phyloP scores from a whole-genome alignment of 2,888 invertebrate genomes.

The Eristalinus sepulchralis region DNA sequence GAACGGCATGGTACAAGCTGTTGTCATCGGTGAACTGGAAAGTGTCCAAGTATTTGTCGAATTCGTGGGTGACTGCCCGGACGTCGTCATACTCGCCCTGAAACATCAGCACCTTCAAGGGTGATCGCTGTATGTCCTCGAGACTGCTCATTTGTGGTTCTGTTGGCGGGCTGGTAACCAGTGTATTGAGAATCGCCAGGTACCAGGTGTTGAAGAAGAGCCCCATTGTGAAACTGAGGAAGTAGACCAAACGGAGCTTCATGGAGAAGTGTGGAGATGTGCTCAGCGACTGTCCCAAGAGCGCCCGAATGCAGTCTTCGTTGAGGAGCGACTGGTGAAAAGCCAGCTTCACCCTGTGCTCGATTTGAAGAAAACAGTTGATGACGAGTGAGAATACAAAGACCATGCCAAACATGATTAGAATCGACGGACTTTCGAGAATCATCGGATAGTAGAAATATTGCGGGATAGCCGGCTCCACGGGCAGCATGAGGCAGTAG shows the following conservation, averaged over 20 bases:
- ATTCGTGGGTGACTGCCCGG: neutral
- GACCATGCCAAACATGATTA: neutral
- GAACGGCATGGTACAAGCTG: neutral
- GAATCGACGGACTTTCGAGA: neutral
- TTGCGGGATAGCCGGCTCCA: conserved; percentile 2
- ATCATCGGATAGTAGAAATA: conserved; percentile 14
- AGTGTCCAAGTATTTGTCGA: neutral
- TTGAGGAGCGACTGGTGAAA: neutral
- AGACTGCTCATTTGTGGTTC: neutral
- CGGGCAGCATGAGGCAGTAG: conserved; percentile 21
- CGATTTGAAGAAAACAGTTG: neutral
- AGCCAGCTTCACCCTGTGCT: neutral
- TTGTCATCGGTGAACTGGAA: neutral
- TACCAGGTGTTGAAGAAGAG: neutral
- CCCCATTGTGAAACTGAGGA: neutral
- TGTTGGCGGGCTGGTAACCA: neutral
- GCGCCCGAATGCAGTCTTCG: neutral
- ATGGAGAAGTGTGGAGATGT: neutral
- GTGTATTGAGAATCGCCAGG: neutral
- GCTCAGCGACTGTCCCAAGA: conserved; percentile 3
- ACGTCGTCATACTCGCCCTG: neutral
- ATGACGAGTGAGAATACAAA: conserved; percentile 5
- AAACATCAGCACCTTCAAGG: neutral
- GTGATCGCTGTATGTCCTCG: neutral
- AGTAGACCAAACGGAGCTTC: conserved; percentile 6